These are phyloP conservation scores for Phymatocera aterrima DNA, from an alignment of 2,888 invertebrate genomes.

Conservation along the genomic window DNA sequence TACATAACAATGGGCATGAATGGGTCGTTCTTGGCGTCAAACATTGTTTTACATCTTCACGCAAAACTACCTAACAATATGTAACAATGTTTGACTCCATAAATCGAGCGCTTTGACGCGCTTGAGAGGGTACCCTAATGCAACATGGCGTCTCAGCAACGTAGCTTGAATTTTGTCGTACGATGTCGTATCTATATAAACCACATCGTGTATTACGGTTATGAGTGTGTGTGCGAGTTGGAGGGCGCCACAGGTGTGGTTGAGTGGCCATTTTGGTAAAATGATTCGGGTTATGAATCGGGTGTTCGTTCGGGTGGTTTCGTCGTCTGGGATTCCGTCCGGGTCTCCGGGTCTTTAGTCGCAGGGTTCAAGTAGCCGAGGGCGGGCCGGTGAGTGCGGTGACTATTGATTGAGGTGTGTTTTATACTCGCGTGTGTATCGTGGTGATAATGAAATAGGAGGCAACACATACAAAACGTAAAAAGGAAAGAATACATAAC, in stretches of 20 bases:
- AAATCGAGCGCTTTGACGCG: too few relatives aligned
- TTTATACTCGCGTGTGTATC: slow-evolving; percentile 31
- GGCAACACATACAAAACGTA: neutral
- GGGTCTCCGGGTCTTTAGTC: slow-evolving; percentile 61
- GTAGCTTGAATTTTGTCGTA: too few relatives aligned
- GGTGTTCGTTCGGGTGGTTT: slow-evolving; percentile 55
- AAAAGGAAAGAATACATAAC: too few relatives aligned
- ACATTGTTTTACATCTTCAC: too few relatives aligned
- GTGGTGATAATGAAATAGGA: neutral
- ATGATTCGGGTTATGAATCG: slow-evolving; percentile 34
- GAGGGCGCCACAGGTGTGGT: slow-evolving; percentile 15
- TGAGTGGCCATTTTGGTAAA: slow-evolving; percentile 48
- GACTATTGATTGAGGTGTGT: slow-evolving; percentile 46
- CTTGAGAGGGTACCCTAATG: too few relatives aligned
- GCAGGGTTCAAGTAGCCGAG: slow-evolving; percentile 58
- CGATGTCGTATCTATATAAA: neutral
- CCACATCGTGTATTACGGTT: neutral
- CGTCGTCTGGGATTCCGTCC: slow-evolving; percentile 64
- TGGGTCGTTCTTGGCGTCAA: too few relatives aligned
- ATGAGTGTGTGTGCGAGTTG: too few relatives aligned
- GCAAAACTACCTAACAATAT: too few relatives aligned
- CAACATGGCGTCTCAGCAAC: too few relatives aligned
- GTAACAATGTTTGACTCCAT: too few relatives aligned
- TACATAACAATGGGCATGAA: too few relatives aligned
- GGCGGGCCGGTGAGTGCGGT: slow-evolving; percentile 53